Evolutionary conservation across 2,888 invertebrate species (phyloP).

Genomic region (Aspidiotus rigidus): DNA sequence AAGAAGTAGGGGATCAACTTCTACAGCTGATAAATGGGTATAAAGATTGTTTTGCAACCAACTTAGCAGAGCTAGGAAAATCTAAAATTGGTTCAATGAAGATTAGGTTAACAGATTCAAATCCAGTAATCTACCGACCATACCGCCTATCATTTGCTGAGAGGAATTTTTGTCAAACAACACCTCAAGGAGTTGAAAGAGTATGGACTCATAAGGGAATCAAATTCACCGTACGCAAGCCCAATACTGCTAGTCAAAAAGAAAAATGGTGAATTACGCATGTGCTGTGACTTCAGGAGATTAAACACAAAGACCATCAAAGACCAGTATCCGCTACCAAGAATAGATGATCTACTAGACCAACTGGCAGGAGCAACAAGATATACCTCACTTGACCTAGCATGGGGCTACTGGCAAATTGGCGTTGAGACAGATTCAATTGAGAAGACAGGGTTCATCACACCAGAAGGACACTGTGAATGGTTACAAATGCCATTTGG

Average conservation of each 20-base stretch:
- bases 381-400: background rate
- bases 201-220: background rate
- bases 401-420: background rate
- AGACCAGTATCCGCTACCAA: background rate
- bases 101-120: background rate
- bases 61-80: background rate
- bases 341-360: constrained; percentile 1
- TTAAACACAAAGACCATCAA: background rate
- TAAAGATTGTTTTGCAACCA: background rate
- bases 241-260: background rate
- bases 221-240: background rate
- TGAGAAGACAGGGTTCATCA: background rate
- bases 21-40: background rate
- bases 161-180: background rate
- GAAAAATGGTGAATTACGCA: background rate
- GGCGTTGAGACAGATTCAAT: background rate
- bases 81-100: background rate
- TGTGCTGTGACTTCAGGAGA: too few species aligned
- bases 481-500: background rate
- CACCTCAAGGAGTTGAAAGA: background rate
- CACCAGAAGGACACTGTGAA: background rate
- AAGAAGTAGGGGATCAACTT: background rate
- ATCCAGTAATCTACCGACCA: background rate
- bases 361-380: background rate
- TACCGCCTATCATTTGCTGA: background rate